Percentiles rank a stretch among this genome's conserved stretches.
Conservation (phyloP, 2,113 vertebrate genomes). For the Misgurnus mizolepis region DNA sequence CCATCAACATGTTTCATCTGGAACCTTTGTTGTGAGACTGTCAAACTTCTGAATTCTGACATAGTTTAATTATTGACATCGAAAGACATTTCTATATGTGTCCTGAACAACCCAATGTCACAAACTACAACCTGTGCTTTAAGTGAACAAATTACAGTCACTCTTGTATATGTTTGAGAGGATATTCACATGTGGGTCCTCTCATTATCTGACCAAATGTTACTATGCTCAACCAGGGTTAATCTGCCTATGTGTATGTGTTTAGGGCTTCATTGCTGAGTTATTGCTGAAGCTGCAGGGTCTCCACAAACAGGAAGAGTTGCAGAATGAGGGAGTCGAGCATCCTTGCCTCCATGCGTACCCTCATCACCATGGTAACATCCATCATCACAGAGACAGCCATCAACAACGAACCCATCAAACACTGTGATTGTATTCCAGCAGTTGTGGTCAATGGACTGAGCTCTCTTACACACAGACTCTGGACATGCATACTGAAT, state of each 20-base stretch:
- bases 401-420: constrained; percentile 64
- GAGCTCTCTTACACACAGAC: constrained; percentile 7
- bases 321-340: constrained; percentile 73
- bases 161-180: too few relatives aligned
- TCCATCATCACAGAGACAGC: constrained; percentile 52
- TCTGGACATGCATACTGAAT: neutral
- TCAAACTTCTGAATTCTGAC: too few relatives aligned
- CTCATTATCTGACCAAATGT: too few relatives aligned
- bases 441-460: neutral
- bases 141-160: too few relatives aligned
- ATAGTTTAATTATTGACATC: too few relatives aligned
- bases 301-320: constrained; percentile 80
- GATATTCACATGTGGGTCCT: too few relatives aligned
- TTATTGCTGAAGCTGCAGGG: constrained; percentile 78
- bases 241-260: constrained; percentile 23
- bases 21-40: too few relatives aligned
- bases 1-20: too few relatives aligned
- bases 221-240: neutral
- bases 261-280: constrained; percentile 78
- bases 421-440: constrained; percentile 61
- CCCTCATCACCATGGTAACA: constrained; percentile 49
- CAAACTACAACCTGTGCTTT: too few relatives aligned
- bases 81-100: too few relatives aligned
- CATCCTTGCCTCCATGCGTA: constrained; percentile 67
- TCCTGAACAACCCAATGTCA: too few relatives aligned